Base-by-base conservation (phyloP, 2,888 invertebrate species). In the Melanargia galathea region DNA sequence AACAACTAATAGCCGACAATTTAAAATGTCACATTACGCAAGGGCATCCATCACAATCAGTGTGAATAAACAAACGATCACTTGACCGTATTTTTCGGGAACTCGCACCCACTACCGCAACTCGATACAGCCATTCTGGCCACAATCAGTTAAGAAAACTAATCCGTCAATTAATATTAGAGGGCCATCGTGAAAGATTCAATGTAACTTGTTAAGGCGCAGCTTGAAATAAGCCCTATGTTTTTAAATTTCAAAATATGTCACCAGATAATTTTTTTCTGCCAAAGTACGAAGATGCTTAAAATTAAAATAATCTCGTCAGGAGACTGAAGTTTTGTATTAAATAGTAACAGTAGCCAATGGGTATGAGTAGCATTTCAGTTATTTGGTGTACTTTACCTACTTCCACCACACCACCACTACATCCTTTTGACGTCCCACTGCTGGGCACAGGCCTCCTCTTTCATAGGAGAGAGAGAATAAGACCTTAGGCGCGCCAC, bases 101-200 rank as follows among this genome's bases (percentile, higher is more conserved):
- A 64, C 52, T 51, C 61, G 65, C 63, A 60, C 60, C 18, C 57
- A 64, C 51, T 51, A 52, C 64, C 61, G 60, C 49, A 49, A 20
- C 64, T 45, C 40, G 55, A 64, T 57, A 60, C 62, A 71, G 66
- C 64, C 64, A 68, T 70, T 64, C 67, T 67, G 68, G 66, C 71
- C 73, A 78, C 75, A 75, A 80, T 81, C 79, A 73, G 75, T 75
- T 73, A 76, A 74, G 76, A 77, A 81, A 80, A 81, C 77, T 79
- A 79, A 83, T 82, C 80, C 75, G 69, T 69, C 76, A 73, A 82
- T 82, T 82, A 80, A 80, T 80, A 81, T 80, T 80, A 74, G 73
- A 71, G 69, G 69, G 69, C 74, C 77, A 76, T 76, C 60, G 59
- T 61, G 33, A 51, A 51, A 60, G 43, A 60, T 67, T 65, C 67